A percentile compares a stretch with the other conserved stretches of the same genome.
These are phyloP conservation scores for Tryphoninae sp. DNA, from an alignment of 2,888 invertebrate species.

Conservation along the genomic window DNA sequence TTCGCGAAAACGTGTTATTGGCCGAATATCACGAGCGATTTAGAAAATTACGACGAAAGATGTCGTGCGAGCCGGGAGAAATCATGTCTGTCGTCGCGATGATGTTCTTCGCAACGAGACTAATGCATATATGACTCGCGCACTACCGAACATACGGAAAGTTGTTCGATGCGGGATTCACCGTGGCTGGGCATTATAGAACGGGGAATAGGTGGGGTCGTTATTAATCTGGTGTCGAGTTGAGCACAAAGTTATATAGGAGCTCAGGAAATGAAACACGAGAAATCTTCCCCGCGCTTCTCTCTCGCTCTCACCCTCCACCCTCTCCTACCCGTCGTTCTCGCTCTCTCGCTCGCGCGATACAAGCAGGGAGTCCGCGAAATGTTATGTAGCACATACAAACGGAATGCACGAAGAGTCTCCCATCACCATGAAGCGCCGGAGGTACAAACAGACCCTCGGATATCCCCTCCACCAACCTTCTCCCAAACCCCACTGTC, in stretches of 20 bases:
- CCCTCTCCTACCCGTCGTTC: conserved; percentile 34
- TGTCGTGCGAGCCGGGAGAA: too few species aligned
- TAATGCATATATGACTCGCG: too few species aligned
- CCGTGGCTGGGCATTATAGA: conserved; percentile 67
- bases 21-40: too few species aligned
- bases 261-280: conserved; percentile 82
- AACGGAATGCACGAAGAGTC: conserved; percentile 40
- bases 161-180: conserved; percentile 74
- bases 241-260: conserved; percentile 82
- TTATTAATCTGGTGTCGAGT: conserved; percentile 82
- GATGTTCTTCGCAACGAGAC: too few species aligned
- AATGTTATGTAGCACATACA: conserved; percentile 17
- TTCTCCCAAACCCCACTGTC: too few species aligned
- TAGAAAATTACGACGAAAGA: too few species aligned
- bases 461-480: conserved; percentile 24
- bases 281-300: conserved; percentile 74
- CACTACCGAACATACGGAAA: conserved; percentile 67
- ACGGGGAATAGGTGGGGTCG: conserved; percentile 78
- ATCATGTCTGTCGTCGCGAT: too few species aligned
- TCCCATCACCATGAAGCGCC: conserved; percentile 52
- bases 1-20: too few species aligned
- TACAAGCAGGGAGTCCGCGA: conserved; percentile 46
- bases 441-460: conserved; percentile 56
- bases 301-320: conserved; percentile 57
- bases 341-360: conserved; percentile 40